Base-by-base conservation (phyloP, 2,113 vertebrate species). In the Lamprologus speciosus region DNA sequence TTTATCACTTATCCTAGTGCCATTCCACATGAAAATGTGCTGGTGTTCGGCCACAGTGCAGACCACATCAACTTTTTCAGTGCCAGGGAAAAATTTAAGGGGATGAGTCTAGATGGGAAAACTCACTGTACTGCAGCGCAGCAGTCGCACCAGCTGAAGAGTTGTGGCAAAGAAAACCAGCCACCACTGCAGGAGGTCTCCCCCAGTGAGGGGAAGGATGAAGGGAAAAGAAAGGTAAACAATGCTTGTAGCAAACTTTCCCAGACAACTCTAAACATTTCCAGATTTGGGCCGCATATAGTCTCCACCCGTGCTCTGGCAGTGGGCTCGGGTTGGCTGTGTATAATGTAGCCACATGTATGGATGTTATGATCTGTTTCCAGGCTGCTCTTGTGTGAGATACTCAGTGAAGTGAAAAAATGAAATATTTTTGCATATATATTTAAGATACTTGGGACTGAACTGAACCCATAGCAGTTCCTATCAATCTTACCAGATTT, bases 11-110 rank as follows among this genome's bases (percentile, higher is more conserved):
- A 88, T 86, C 90, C 93, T 58, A 91, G 93, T 93, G 94, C 94
- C 93, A 92, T 93, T 82, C 82, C 92, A 53, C 92, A 93, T 17
- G 92, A 95, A 89, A 80, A 45, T 7, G 87, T 89, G 26, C 70
- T 87, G 92, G 26, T 93, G 85, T 92, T 91, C 6, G 88, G 90
- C 81, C 93, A 97, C 88, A 97, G 97, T 81, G 94, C 96, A 1
- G 99, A 99, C 91, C 97, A 98, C 92, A 99, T 99, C 21, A 97
- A 99, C 94, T 99, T 99, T 95, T 97, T 98, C 94, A 99, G 97
- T 3, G 98, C 98, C 89, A 96, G 98, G 84, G 98, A 98, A 93
- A 99, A 99, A 91, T 99, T 99, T 5, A 98, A 98, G 91, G 98
- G 97, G 73, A 97, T 99, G 91, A 97, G 98, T 85, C 97, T 97